Conservation (phyloP, 2,797 vertebrate species). For the Microchirus variegatus region DNA sequence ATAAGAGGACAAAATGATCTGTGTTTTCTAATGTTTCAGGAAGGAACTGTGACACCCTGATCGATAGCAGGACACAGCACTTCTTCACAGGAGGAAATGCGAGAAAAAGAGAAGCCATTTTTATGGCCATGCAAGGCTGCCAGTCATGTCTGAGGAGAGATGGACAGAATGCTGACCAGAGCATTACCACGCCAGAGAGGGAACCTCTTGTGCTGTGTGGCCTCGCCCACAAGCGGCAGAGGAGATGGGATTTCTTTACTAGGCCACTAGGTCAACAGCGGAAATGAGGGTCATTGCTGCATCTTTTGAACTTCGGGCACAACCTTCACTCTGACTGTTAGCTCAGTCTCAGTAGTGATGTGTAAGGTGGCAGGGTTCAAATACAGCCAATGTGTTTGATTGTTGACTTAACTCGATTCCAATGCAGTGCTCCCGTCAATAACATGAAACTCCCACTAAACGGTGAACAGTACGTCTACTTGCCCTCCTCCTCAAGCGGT, state of each 20-base stretch:
- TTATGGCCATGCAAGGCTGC: slow-evolving; percentile 39
- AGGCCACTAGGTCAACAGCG: slow-evolving; percentile 58
- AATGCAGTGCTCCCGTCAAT: slow-evolving; percentile 5
- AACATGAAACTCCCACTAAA: slow-evolving; percentile 10
- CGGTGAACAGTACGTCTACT: slow-evolving; percentile 13
- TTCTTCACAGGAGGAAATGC: slow-evolving; percentile 32
- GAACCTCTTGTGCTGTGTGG: slow-evolving; percentile 54
- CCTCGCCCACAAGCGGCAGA: slow-evolving; percentile 40
- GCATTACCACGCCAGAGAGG: slow-evolving; percentile 60
- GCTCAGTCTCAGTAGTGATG: slow-evolving; percentile 33
- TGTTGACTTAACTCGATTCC: slow-evolving; percentile 1
- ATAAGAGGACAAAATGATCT: slow-evolving; percentile 7
- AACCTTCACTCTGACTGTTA: slow-evolving; percentile 31
- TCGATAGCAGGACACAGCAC: slow-evolving; percentile 37
- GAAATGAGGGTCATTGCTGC: slow-evolving; percentile 39
- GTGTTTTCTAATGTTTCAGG: slow-evolving; percentile 52
- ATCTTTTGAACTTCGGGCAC: slow-evolving; percentile 31
- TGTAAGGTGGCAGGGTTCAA: slow-evolving; percentile 10
- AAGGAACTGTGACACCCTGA: slow-evolving; percentile 51
- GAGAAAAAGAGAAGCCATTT: slow-evolving; percentile 43
- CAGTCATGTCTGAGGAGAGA: slow-evolving; percentile 54
- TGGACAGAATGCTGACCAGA: slow-evolving; percentile 71
- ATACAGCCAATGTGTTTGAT: background rate
- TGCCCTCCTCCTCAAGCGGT: slow-evolving; percentile 24
- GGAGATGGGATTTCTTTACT: slow-evolving; percentile 43